A percentile compares a stretch with the other conserved stretches of the same genome.
These are phyloP conservation scores for Cotesia chilonis DNA, from an alignment of 1,140 invertebrate species.

Conservation along the genomic window DNA sequence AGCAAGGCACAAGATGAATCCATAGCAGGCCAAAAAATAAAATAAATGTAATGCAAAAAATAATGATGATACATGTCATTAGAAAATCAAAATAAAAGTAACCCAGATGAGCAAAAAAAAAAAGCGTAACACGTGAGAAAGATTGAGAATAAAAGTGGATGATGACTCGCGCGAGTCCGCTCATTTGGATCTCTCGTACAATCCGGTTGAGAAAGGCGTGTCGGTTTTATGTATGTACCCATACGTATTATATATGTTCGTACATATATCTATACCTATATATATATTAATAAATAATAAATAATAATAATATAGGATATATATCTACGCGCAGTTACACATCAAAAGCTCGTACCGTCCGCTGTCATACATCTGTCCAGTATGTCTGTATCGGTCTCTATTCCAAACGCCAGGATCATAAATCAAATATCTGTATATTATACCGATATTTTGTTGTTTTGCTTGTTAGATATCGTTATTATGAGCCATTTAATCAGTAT, in stretches of 20 bases:
- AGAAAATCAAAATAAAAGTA: not conserved
- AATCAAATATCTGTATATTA: constrained; percentile 47
- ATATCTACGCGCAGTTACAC: constrained; percentile 26
- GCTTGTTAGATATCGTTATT: constrained; percentile 46
- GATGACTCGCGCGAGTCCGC: not conserved
- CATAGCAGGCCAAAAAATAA: not conserved
- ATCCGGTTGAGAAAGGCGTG: constrained; percentile 26
- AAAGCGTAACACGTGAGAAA: constrained; percentile 14
- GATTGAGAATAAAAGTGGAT: not conserved
- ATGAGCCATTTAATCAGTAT: constrained; percentile 17
- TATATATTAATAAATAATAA: not conserved
- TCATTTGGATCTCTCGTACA: constrained; percentile 19
- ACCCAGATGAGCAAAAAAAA: not conserved
- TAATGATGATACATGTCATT: constrained; percentile 16
- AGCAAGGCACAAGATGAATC: not conserved
- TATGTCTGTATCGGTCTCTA: constrained; percentile 43
- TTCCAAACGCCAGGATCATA: constrained; percentile 41
- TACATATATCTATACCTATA: not conserved
- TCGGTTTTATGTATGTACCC: not conserved
- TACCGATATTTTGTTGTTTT: constrained; percentile 49
- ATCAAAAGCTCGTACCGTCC: constrained; percentile 48
- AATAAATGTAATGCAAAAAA: too few species aligned
- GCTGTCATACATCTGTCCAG: constrained; percentile 43
- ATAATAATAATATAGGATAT: constrained; percentile 1
- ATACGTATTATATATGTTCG: too few species aligned